Evolutionary conservation across 2,113 vertebrate species (phyloP), one percentile per base, ranked within the genome.

Genomic region (Bombycilla garrulus): DNA sequence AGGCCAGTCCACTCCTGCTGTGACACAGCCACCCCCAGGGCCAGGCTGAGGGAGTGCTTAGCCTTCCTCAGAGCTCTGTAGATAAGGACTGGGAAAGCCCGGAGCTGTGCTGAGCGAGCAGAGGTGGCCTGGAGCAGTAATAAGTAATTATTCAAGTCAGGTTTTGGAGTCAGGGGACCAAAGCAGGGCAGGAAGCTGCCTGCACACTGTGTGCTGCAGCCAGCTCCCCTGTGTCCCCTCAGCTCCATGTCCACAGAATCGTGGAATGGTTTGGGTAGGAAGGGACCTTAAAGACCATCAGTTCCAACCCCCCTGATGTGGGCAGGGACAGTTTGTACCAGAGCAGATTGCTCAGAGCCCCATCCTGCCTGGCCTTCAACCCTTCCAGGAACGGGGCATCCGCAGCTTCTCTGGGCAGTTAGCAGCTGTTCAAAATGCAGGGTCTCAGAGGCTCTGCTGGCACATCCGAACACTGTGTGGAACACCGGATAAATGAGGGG

Each of bases 31-130:
- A 80, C 56, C 79, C 69, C 74, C 60, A 47, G 71, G 51, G 76
- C 67, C 42, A 13, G 72, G 64, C 84, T 66, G 18, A 79, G 33
- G 13, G 81, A 76, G 89, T 40, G 6, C 61, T 83, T 22, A 56
- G 50, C 77, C 70, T 0, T 33, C 62, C 90, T 87, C 93, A 77
- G 40, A 87, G 83, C 73, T 0, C 0, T 48, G 44, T 18, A 40
- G 88, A 65, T 90, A 83, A 83, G 60, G 53, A 9, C 60, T 50
- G 64, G 85, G 79, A 54, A 81, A 94, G 67, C 67, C 65, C 16
- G 1, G 81, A 53, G 85, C 61, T 54, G 78, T 76, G 81, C 88
- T 69, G 70, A 69, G 74, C 8, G 25, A 11, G 53, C 54, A 83
- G 47, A 61, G 74, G 16, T 53, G 64, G 38, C 64, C 65, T 69